phyloP scores from a whole-genome alignment of 2,113 vertebrate species.

The Cyphomyrus discorhynchus region DNA sequence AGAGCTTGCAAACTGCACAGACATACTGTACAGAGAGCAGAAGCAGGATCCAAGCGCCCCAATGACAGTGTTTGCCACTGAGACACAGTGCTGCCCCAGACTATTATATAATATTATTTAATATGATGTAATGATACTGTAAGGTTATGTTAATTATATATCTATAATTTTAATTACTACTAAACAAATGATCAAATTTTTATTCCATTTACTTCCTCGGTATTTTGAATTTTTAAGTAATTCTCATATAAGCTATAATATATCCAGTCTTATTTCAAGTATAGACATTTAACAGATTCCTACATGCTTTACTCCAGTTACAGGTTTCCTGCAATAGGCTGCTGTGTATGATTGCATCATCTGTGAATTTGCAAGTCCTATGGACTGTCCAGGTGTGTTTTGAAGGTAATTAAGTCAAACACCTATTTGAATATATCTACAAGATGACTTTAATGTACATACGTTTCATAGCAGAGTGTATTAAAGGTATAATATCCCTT shows the following conservation, averaged over 20 bases:
- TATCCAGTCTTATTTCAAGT: background rate
- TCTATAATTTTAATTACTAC: background rate
- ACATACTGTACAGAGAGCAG: background rate
- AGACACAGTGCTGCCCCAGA: background rate
- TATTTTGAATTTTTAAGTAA: background rate
- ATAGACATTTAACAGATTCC: background rate
- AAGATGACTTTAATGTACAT: background rate
- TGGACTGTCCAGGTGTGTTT: background rate
- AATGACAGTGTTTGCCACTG: too few relatives aligned
- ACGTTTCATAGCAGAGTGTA: background rate
- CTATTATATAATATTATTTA: background rate
- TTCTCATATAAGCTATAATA: background rate
- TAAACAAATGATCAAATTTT: background rate
- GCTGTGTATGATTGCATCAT: background rate
- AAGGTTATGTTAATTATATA: background rate
- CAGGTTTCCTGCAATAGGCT: background rate
- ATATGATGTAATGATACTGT: background rate
- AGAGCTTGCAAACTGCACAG: too few relatives aligned
- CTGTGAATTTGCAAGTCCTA: background rate
- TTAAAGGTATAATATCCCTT: background rate
- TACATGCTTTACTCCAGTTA: background rate
- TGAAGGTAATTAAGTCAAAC: background rate
- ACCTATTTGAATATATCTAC: background rate
- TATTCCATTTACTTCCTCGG: background rate
- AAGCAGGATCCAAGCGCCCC: background rate